A percentile compares a stretch with the other conserved stretches of the same genome.
Conservation (phyloP, 2,113 vertebrate genomes). For the Phocoena sinus region DNA sequence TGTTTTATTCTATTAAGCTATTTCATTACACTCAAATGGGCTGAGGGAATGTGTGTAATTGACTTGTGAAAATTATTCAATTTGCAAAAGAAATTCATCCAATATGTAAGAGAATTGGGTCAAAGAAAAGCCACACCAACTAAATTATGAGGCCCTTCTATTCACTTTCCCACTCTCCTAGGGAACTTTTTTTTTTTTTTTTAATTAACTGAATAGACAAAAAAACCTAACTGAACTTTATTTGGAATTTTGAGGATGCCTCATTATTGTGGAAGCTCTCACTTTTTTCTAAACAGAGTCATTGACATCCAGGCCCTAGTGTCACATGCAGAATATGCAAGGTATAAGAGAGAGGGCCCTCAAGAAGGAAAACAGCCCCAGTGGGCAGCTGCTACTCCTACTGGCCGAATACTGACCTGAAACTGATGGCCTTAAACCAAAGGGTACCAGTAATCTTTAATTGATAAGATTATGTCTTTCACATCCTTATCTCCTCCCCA, state of each 20-base stretch:
- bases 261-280: constrained; percentile 7
- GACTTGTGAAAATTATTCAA: constrained; percentile 74
- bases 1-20: constrained; percentile 61
- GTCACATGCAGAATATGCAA: background rate
- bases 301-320: background rate
- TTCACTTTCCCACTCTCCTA: background rate
- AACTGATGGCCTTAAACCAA: background rate
- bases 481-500: background rate
- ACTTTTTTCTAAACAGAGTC: background rate
- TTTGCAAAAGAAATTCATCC: constrained; percentile 68
- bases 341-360: no score
- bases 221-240: background rate
- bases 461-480: background rate
- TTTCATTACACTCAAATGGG: constrained; percentile 13
- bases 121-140: constrained; percentile 54
- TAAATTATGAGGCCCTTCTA: constrained; percentile 29
- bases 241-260: constrained; percentile 4
- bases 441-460: background rate
- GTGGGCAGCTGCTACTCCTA: background rate
- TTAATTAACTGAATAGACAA: background rate
- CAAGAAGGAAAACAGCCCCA: fast-evolving
- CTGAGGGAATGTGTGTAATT: constrained; percentile 58
- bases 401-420: background rate
- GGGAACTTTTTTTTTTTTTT: background rate
- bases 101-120: constrained; percentile 56